These are phyloP conservation scores for Aphodius sticticus DNA, from an alignment of 2,888 invertebrate genomes.

Conservation along the genomic window DNA sequence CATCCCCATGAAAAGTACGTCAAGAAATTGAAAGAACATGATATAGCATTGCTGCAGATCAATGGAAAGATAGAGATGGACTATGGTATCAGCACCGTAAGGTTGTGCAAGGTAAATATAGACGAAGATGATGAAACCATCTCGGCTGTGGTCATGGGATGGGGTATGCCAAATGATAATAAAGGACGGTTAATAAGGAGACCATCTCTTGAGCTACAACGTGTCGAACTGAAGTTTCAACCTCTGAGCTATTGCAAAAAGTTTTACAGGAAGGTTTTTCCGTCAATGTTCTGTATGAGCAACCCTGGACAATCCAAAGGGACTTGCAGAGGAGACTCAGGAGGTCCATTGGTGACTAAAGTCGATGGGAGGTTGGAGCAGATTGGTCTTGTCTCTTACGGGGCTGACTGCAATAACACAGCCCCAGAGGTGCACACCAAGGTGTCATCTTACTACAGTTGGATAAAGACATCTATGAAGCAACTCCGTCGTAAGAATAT, in stretches of 20 bases:
- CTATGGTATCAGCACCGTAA: neutral
- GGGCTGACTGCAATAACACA: slow-evolving; percentile 13
- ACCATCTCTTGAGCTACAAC: neutral
- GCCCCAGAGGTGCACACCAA: slow-evolving; percentile 9
- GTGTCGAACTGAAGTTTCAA: neutral
- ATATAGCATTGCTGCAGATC: slow-evolving; percentile 10
- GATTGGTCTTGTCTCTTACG: slow-evolving; percentile 17
- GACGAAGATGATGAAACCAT: slow-evolving; percentile 7
- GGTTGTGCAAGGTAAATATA: neutral
- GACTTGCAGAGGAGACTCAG: slow-evolving; percentile 18
- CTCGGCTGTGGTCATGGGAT: slow-evolving; percentile 6
- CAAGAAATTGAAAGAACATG: neutral
- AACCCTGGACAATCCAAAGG: neutral
- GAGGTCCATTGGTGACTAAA: slow-evolving; percentile 22
- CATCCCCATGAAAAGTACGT: neutral
- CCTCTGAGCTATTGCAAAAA: neutral
- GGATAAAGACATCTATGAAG: slow-evolving; percentile 9
- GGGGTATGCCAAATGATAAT: slow-evolving; percentile 10
- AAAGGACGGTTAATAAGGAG: neutral
- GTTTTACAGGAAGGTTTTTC: neutral
- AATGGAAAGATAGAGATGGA: neutral
- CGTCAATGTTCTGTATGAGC: neutral
- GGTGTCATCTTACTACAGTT: slow-evolving; percentile 8
- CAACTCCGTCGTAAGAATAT: neutral
- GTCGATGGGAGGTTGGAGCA: slow-evolving; percentile 5